Conservation (phyloP, 2,113 vertebrate species). For the Mustelus asterias region DNA sequence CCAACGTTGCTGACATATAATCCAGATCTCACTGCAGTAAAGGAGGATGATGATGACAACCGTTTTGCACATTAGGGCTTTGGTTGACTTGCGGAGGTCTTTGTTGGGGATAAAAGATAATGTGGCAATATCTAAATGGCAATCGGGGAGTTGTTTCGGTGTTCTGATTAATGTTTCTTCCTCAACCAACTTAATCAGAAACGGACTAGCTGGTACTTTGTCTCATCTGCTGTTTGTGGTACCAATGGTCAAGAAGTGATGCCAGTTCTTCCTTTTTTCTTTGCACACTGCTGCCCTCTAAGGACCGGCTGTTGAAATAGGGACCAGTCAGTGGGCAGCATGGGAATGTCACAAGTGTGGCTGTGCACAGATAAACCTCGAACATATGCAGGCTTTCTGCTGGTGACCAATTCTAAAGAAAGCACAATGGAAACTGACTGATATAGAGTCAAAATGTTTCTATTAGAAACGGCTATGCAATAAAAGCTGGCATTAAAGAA, state of each 20-base stretch:
- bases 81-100: no score
- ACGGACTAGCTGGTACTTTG: neutral
- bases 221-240: neutral
- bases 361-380: neutral
- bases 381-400: neutral
- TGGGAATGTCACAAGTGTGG: neutral
- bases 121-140: neutral
- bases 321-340: neutral
- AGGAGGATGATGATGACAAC: no score
- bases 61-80: no score
- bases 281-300: slow-evolving; percentile 11
- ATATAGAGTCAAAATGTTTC: neutral
- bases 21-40: no score
- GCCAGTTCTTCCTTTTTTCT: neutral
- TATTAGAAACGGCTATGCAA: neutral
- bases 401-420: neutral
- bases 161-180: neutral
- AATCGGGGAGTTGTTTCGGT: neutral
- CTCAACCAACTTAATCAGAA: neutral
- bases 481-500: no score
- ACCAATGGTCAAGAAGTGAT: neutral
- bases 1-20: no score
- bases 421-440: neutral
- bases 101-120: neutral
- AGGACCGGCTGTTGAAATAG: neutral